These are phyloP conservation scores for Chionodraco myersi DNA, from an alignment of 2,113 vertebrate genomes.

Conservation along the genomic window DNA sequence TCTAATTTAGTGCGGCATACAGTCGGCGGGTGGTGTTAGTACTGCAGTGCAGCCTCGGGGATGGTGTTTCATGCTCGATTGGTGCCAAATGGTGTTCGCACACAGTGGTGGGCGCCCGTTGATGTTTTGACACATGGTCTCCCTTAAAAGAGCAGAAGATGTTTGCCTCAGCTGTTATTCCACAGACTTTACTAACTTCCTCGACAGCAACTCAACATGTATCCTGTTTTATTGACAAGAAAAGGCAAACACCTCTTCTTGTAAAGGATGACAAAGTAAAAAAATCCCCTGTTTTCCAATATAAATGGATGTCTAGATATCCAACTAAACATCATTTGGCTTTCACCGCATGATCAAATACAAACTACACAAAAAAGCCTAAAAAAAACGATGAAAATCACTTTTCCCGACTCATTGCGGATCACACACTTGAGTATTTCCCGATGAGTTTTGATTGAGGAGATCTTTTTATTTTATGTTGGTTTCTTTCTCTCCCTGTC, in stretches of 20 bases:
- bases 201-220: too few relatives aligned
- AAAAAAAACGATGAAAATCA: conserved; percentile 53
- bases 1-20: conserved; percentile 48
- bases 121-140: conserved; percentile 57
- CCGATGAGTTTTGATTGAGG: conserved; percentile 45
- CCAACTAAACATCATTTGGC: conserved; percentile 9
- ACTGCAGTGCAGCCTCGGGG: conserved; percentile 49
- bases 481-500: conserved; percentile 30
- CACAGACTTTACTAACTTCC: not conserved
- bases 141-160: conserved; percentile 29
- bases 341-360: not conserved
- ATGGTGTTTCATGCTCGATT: conserved; percentile 73
- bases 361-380: conserved; percentile 24
- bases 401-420: conserved; percentile 50
- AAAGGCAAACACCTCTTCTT: not conserved
- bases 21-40: conserved; percentile 39
- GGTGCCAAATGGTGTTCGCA: conserved; percentile 68
- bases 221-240: not conserved
- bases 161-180: conserved; percentile 30
- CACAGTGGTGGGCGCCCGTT: conserved; percentile 41
- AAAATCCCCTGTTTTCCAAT: conserved; percentile 30
- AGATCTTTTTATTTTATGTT: conserved; percentile 20
- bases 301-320: conserved; percentile 18
- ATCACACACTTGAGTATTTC: conserved; percentile 23
- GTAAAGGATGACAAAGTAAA: not conserved